Evolutionary conservation across 2,888 invertebrate genomes (phyloP), one percentile per base, ranked within the genome.

Genomic region (Scaeva pyrastri): DNA sequence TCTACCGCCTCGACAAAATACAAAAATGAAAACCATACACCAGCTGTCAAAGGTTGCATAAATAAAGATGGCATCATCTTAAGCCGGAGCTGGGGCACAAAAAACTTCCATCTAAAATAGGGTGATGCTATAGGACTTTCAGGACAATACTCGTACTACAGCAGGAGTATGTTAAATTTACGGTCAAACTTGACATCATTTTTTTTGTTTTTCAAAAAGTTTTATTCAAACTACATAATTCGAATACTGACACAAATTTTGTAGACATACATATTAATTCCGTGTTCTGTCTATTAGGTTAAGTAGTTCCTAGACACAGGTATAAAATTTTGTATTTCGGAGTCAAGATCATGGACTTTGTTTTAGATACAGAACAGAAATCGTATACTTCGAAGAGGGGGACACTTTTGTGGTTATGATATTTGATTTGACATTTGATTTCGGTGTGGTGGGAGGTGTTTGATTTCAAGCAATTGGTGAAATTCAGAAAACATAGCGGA

Each of bases 1-100:
- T 41, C 41, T 60, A 41, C 19, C 21, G 21, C 21, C 19, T 19
- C 36, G 19, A 19, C 19, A 21, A 50, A 50, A 12, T 14, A 21
- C 12, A 50, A 58, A 31, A 31, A 31, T 7, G 31, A 8, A 39
- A 58, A 50, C 60, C 72, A 52, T 26, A 39, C 39, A 31, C 62
- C 68, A 55, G 45, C 62, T 79, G 62, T 78, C 62, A 73, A 79
- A 79, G 55, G 78, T 64, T 74, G 79, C 68, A 70, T 70, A 79
- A 73, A 79, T 79, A 84, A 71, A 79, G 62, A 79, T 73, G 79
- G 79, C 74, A 78, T 79, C 70, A 70, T 84, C 14, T 39, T 39
- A 60, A 60, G 26, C 31, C 31, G 19, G 4, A 7, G 19, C 10
- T 16, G 36, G 1, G 6, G 5, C 7, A n/a, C 11, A 5, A 58